These are phyloP conservation scores for Erpetoichthys calabaricus DNA, from an alignment of 2,797 vertebrate species.

Conservation along the genomic window DNA sequence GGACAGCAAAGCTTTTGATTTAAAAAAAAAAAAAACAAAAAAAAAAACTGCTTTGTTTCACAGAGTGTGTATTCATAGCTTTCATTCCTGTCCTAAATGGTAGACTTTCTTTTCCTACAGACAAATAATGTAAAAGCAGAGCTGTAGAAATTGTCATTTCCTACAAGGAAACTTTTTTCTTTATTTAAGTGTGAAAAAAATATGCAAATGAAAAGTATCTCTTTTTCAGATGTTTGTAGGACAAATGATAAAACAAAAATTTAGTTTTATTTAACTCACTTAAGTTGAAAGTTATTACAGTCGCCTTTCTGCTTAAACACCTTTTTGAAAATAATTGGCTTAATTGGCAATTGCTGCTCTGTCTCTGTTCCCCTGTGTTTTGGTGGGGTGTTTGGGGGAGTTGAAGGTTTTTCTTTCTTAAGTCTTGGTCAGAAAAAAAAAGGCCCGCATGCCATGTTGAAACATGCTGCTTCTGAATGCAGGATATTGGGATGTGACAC, in stretches of 20 bases:
- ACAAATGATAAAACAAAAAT: not conserved
- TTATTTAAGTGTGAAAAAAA: too few species aligned
- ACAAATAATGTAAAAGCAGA: too few species aligned
- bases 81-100: too few species aligned
- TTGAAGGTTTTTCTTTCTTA: constrained; percentile 24
- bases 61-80: too few species aligned
- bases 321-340: not conserved
- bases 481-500: constrained; percentile 33
- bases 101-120: too few species aligned
- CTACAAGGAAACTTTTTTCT: too few species aligned
- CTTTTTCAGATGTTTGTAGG: constrained; percentile 2
- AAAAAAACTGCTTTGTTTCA: not conserved
- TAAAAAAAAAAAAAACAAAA: not conserved
- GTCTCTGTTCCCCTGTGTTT: not conserved
- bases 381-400: constrained; percentile 26
- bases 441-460: constrained; percentile 19
- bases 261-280: not conserved
- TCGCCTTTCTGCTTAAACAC: not conserved
- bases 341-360: not conserved
- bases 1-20: not conserved
- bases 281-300: not conserved
- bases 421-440: constrained; percentile 22
- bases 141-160: too few species aligned
- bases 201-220: constrained; percentile 1
- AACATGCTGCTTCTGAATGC: constrained; percentile 45